Evolutionary conservation across 2,797 vertebrate species (phyloP).

Genomic region (Artibeus jamaicensis): DNA sequence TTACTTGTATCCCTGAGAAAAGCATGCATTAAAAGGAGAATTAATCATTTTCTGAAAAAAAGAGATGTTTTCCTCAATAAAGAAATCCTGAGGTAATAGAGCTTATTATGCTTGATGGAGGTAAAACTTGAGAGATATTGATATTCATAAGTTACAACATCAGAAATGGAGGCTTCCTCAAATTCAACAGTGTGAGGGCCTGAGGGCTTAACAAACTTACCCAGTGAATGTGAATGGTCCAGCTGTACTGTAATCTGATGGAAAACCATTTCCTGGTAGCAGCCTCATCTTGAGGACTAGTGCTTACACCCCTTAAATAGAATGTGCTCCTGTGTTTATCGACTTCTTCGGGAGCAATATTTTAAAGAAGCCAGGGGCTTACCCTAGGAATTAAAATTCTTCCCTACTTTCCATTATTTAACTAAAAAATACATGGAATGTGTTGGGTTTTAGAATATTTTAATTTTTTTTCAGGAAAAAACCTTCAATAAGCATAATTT

Average conservation of each 20-base stretch:
- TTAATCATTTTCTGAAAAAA: background rate
- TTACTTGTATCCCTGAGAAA: background rate
- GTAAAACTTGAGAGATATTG: background rate
- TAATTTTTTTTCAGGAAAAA: background rate
- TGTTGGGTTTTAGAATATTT: background rate
- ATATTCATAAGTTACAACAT: background rate
- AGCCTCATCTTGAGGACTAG: background rate
- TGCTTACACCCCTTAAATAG: background rate
- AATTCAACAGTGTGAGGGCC: background rate
- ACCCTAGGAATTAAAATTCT: background rate
- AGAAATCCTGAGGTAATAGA: background rate
- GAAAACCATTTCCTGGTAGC: background rate
- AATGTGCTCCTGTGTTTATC: background rate
- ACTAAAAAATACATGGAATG: background rate
- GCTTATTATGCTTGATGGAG: background rate
- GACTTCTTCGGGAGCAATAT: background rate
- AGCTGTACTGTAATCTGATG: background rate
- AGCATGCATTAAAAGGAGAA: background rate
- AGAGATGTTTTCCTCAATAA: background rate
- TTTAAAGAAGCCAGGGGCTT: background rate
- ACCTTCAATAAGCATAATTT: background rate
- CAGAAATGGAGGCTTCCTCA: background rate
- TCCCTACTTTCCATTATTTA: background rate
- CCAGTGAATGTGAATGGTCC: background rate
- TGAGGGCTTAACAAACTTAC: background rate